Evolutionary conservation across 1,140 invertebrate genomes (phyloP).

Genomic region (Formica exsecta): DNA sequence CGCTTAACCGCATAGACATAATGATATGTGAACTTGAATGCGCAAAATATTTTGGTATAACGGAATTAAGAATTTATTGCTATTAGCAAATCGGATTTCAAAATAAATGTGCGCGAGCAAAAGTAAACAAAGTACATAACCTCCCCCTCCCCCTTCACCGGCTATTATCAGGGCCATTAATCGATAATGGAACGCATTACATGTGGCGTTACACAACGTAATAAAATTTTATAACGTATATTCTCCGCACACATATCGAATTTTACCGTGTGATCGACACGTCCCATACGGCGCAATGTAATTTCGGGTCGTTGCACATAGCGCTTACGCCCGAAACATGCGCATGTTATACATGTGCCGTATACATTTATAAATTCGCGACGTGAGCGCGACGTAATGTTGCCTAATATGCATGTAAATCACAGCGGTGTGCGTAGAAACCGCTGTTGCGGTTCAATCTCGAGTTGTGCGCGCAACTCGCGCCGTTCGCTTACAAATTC

Average conservation of each 20-base stretch:
- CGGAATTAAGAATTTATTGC: conserved; percentile 41
- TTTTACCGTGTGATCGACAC: conserved; percentile 40
- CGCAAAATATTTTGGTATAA: conserved; percentile 5
- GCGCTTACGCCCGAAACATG: not conserved
- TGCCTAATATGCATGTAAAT: conserved; percentile 70
- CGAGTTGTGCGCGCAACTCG: conserved; percentile 29
- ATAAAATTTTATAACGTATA: conserved; percentile 64
- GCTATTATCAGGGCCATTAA: conserved; percentile 60
- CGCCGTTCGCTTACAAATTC: conserved; percentile 37
- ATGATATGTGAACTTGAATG: not conserved
- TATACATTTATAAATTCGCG: conserved; percentile 57
- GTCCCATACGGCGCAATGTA: conserved; percentile 46
- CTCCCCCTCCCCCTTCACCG: not conserved
- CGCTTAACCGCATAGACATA: not conserved
- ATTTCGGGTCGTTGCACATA: conserved; percentile 38
- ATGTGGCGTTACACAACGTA: conserved; percentile 53
- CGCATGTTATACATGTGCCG: not conserved
- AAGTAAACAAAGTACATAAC: conserved; percentile 51
- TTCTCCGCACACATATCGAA: conserved; percentile 30
- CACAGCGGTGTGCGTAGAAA: conserved; percentile 29
- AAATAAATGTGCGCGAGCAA: conserved; percentile 44
- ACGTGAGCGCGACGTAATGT: conserved; percentile 46
- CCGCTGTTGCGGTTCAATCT: conserved; percentile 57
- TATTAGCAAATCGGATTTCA: conserved; percentile 48
- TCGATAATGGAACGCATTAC: conserved; percentile 62